Evolutionary conservation across 2,113 vertebrate genomes (phyloP), one percentile per base, ranked within the genome.

Genomic region (Ochotona princeps): DNA sequence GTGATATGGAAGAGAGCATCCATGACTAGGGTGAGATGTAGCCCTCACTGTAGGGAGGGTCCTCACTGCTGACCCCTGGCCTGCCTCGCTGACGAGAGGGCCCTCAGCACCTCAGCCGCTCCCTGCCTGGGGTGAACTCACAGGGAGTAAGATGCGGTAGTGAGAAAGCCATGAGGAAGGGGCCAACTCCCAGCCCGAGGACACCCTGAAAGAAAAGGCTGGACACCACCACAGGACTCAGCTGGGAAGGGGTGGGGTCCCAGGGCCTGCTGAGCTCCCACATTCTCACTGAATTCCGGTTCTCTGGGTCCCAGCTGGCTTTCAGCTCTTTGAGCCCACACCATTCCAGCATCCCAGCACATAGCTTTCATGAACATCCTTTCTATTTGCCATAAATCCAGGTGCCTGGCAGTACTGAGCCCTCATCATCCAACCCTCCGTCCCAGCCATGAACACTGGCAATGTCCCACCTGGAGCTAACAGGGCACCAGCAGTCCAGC

Each of bases 261-360:
- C 47, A 25, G n/a, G 32, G 80, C 54, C 26, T 20, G 72, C 6
- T 65, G 38, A 73, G 65, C 35, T 28, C 1, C n/a, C 54, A 90
- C 69, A 28, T 76, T 72, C 79, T 60, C 57, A 80, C 60, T 83
- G n/a, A 51, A 86, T 74, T 88, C 94, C n/a, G 75, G 28, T 69
- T 21, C 66, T 70, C 32, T 32, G 80, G 35, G 54, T 28, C n/a
- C 38, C 38, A 44, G 38, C 38, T 83, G 2, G 9, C 44, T 83
- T 79, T 74, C n/a, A 17, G 8, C 21, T 17, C 81, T 66, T 61
- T 65, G 12, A 8, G 60, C 85, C n/a, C 30, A 17, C 12, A 44
- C 8, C 61, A 44, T 26, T 44, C 65, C 14, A 76, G 70, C 47
- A 54, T 67, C 70, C 54, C 72, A 61, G 18, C 67, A 38, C 69